Conservation (phyloP, 2,888 invertebrate genomes). For the Lissonota sp. region DNA sequence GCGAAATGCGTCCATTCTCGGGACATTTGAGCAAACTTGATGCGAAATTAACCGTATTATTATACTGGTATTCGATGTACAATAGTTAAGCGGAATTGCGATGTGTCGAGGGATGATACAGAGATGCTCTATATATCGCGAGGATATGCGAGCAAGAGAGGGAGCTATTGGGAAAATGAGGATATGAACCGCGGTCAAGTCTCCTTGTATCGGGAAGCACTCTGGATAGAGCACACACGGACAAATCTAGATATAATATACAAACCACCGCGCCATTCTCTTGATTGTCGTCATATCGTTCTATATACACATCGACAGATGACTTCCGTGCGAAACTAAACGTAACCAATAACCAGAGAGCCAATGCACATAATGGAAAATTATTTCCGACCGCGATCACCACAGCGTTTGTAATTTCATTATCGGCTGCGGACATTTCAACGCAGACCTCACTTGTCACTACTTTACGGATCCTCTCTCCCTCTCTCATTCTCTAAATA, state of each 20-base stretch:
- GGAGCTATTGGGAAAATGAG: constrained; percentile 28
- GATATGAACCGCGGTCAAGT: constrained; percentile 63
- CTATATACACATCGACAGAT: neutral
- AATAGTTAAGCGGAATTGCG: constrained; percentile 41
- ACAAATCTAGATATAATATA: constrained; percentile 24
- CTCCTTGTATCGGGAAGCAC: constrained; percentile 59
- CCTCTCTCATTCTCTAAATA: neutral
- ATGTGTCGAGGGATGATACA: constrained; percentile 38
- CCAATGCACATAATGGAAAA: constrained; percentile 76
- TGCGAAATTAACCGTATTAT: constrained; percentile 81
- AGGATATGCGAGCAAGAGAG: constrained; percentile 31
- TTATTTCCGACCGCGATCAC: constrained; percentile 81
- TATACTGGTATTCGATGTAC: constrained; percentile 71
- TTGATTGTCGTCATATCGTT: neutral
- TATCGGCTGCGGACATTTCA: constrained; percentile 66
- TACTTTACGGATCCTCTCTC: neutral
- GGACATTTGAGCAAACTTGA: constrained; percentile 74
- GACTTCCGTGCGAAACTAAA: constrained; percentile 72
- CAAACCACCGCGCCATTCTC: constrained; percentile 42
- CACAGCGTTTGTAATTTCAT: constrained; percentile 80
- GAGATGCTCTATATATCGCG: neutral
- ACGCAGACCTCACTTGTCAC: constrained; percentile 6
- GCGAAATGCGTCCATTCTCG: constrained; percentile 43
- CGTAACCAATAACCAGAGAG: constrained; percentile 74
- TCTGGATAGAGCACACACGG: constrained; percentile 49